Evolutionary conservation across 2,113 vertebrate species (phyloP).

Genomic region (Bos taurus): DNA sequence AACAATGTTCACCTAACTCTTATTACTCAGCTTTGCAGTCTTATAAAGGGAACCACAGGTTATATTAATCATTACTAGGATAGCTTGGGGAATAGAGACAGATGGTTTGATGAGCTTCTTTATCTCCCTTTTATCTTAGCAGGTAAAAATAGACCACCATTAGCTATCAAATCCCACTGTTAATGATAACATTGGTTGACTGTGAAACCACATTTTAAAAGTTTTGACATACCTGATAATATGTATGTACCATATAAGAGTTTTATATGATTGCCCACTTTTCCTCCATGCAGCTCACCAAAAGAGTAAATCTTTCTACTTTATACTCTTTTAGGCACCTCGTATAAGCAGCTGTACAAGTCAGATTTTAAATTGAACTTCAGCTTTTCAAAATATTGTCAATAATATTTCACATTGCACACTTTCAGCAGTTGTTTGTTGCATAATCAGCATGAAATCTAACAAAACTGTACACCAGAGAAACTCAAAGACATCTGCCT

Average conservation of each 20-base stretch:
- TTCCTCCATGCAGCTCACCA: neutral
- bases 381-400: slow-evolving; percentile 48
- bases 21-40: neutral
- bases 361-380: slow-evolving; percentile 54
- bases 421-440: slow-evolving; percentile 48
- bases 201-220: neutral
- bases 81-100: neutral
- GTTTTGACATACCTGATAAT: neutral
- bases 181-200: neutral
- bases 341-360: slow-evolving; percentile 42
- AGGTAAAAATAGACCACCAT: slow-evolving; percentile 22
- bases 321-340: neutral
- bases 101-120: slow-evolving; percentile 1
- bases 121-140: neutral
- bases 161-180: neutral
- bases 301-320: slow-evolving; percentile 19
- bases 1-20: neutral
- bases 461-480: slow-evolving; percentile 54
- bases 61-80: neutral
- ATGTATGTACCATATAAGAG: neutral
- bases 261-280: neutral
- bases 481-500: slow-evolving; percentile 66
- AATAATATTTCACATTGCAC: slow-evolving; percentile 49
- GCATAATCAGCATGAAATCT: slow-evolving; percentile 61
- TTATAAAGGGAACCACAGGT: neutral